These are phyloP conservation scores for Selene dorsalis DNA, from an alignment of 2,797 vertebrate species.

Conservation along the genomic window DNA sequence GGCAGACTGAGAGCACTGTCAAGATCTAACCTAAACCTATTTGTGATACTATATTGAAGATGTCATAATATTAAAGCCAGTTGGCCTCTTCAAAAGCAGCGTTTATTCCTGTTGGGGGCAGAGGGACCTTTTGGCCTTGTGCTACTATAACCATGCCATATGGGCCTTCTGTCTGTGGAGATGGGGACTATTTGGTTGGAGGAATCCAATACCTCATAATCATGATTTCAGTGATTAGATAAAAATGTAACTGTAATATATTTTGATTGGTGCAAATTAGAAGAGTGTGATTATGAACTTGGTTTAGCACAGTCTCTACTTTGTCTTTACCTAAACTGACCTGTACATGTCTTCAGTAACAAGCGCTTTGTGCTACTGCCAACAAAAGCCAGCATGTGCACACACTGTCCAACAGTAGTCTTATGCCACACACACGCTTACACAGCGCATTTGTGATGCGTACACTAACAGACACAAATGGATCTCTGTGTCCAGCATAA, in stretches of 20 bases:
- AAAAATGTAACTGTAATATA: not conserved
- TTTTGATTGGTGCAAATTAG: not conserved
- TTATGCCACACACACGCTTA: conserved; percentile 1
- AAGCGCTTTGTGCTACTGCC: conserved; percentile 29
- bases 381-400: conserved; percentile 9
- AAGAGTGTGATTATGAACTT: not conserved
- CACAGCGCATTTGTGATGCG: not conserved
- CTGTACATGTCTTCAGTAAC: not conserved
- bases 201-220: not conserved
- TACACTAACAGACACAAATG: conserved; percentile 32
- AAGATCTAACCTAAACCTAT: not conserved
- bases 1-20: not conserved
- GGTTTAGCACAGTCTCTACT: not conserved
- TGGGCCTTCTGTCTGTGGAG: not conserved
- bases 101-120: not conserved
- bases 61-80: not conserved
- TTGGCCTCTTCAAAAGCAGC: not conserved
- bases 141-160: not conserved
- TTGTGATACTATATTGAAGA: not conserved
- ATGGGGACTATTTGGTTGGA: not conserved
- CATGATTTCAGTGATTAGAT: not conserved
- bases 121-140: not conserved
- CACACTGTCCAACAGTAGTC: conserved; percentile 7
- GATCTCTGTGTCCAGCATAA: conserved; percentile 15
- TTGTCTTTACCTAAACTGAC: conserved; percentile 20